A percentile compares a stretch with the other conserved stretches of the same genome.
These are phyloP conservation scores for Spodoptera littoralis DNA, from an alignment of 2,888 invertebrate species.

Conservation along the genomic window DNA sequence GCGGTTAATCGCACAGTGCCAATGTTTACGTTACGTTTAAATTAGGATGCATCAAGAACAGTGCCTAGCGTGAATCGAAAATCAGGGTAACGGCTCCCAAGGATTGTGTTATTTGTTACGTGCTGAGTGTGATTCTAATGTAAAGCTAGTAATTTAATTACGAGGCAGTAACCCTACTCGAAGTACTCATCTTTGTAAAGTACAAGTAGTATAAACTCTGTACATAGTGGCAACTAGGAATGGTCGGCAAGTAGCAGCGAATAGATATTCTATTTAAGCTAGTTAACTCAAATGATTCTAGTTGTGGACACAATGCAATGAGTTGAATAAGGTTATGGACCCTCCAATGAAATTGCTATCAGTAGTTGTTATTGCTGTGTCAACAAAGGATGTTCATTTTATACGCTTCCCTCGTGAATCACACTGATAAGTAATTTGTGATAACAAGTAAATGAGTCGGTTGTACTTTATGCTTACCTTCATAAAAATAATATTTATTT, in stretches of 20 bases:
- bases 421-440: slow-evolving; percentile 38
- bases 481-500: neutral
- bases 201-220: neutral
- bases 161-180: slow-evolving; percentile 25
- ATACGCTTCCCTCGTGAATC: slow-evolving; percentile 44
- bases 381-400: slow-evolving; percentile 35
- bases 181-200: slow-evolving; percentile 7
- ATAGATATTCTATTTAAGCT: slow-evolving; percentile 11
- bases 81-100: slow-evolving; percentile 40
- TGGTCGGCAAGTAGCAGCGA: slow-evolving; percentile 14
- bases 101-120: slow-evolving; percentile 35
- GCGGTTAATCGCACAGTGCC: slow-evolving; percentile 46
- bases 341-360: slow-evolving; percentile 35
- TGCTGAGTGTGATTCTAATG: slow-evolving; percentile 38
- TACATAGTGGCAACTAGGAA: neutral
- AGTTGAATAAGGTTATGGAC: slow-evolving; percentile 43
- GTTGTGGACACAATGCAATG: slow-evolving; percentile 20
- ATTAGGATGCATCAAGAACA: slow-evolving; percentile 29
- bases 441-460: slow-evolving; percentile 21
- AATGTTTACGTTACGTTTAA: slow-evolving; percentile 52
- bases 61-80: slow-evolving; percentile 46
- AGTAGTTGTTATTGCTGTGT: slow-evolving; percentile 13
- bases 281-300: slow-evolving; percentile 10
- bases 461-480: neutral
- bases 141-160: slow-evolving; percentile 63